Conservation (phyloP, 2,113 vertebrate genomes). For the Xiphias gladius region DNA sequence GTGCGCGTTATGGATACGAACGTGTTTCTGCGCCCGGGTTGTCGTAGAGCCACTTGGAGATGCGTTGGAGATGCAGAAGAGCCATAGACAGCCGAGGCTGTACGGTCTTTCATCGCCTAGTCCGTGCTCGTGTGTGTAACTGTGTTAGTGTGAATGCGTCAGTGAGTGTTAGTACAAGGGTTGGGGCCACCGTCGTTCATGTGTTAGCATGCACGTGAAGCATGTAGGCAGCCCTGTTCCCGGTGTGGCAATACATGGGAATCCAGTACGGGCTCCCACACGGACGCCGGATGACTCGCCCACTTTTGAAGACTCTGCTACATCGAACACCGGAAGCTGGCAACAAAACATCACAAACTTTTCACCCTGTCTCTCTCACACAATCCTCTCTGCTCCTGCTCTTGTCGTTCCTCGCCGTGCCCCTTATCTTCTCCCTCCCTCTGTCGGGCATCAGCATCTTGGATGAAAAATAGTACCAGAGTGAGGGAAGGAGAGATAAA, state of each 20-base stretch:
- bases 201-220: conserved; percentile 39
- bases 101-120: conserved; percentile 17
- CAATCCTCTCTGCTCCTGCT: not conserved
- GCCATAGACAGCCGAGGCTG: not conserved
- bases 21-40: not conserved
- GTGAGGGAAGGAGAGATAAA: not conserved
- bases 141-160: conserved; percentile 21
- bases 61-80: not conserved
- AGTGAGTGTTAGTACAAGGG: not conserved
- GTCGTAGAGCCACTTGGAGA: too few species aligned
- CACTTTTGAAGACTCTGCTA: conserved; percentile 69
- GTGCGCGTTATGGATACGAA: conserved; percentile 5
- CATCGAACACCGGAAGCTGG: conserved; percentile 68
- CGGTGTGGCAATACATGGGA: not conserved
- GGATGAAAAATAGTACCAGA: conserved; percentile 16
- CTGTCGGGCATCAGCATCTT: conserved; percentile 21
- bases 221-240: not conserved
- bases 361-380: conserved; percentile 18
- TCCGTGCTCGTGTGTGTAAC: too few species aligned
- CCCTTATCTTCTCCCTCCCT: conserved; percentile 11
- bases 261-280: conserved; percentile 34
- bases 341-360: conserved; percentile 27
- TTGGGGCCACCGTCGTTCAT: conserved; percentile 40
- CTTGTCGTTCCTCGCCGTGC: conserved; percentile 15
- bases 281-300: conserved; percentile 24